These are phyloP conservation scores for Agrypnia vestita DNA, from an alignment of 1,140 invertebrate species.

Conservation along the genomic window DNA sequence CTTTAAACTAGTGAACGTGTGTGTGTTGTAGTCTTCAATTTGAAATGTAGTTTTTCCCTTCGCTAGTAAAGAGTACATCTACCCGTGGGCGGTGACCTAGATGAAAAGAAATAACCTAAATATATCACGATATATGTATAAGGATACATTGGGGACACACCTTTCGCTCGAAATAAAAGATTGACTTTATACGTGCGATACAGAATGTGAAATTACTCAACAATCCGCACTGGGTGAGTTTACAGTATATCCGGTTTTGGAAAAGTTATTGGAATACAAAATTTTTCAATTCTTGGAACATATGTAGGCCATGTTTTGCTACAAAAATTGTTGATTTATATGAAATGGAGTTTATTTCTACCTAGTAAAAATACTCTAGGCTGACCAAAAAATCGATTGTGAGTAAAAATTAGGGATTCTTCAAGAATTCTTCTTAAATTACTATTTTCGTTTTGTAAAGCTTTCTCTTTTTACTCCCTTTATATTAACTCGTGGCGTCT, in stretches of 20 bases:
- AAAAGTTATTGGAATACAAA: not conserved
- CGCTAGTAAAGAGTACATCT: not conserved
- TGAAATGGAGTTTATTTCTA: not conserved
- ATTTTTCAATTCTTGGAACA: too few species aligned
- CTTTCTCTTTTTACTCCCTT: too few species aligned
- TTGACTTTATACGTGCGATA: constrained; percentile 41
- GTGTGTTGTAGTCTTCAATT: too few species aligned
- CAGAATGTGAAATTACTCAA: constrained; percentile 13
- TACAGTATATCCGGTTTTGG: not conserved
- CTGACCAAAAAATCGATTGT: not conserved
- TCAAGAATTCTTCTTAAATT: too few species aligned
- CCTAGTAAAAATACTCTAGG: not conserved
- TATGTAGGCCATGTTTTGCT: too few species aligned
- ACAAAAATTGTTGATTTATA: not conserved
- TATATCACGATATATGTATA: constrained; percentile 21
- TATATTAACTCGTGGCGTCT: too few species aligned
- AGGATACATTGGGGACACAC: constrained; percentile 37
- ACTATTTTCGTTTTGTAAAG: too few species aligned
- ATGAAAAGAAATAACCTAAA: constrained; percentile 25
- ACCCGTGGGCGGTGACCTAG: constrained; percentile 9
- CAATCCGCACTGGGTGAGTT: constrained; percentile 7
- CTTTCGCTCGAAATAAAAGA: constrained; percentile 34
- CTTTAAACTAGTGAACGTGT: too few species aligned
- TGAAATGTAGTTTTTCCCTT: too few species aligned
- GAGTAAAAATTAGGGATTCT: too few species aligned